These are phyloP conservation scores for Aurelia coerulea DNA, from an alignment of 30 jellyfish, hydroid and myxozoan species.

Conservation along the genomic window DNA sequence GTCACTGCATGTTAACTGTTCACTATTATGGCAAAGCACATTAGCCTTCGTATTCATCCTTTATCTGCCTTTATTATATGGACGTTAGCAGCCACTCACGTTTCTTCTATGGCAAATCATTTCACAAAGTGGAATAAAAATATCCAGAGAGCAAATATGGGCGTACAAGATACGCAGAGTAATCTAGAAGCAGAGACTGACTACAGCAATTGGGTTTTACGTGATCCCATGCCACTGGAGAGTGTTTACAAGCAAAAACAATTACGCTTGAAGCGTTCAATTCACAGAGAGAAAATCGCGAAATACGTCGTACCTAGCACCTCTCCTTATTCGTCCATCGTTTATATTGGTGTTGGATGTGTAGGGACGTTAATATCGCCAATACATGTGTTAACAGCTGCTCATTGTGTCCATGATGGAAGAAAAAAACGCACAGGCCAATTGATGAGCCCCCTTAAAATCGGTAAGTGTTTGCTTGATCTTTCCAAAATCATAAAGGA, in stretches of 20 bases:
- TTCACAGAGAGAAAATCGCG: constrained; percentile 60
- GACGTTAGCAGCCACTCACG: neutral
- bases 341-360: constrained; percentile 61
- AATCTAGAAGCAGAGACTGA: too few species aligned
- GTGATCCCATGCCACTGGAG: constrained; percentile 47
- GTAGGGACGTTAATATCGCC: constrained; percentile 70
- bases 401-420: constrained; percentile 81
- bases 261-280: constrained; percentile 45
- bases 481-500: neutral
- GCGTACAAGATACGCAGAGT: too few species aligned
- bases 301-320: constrained; percentile 5
- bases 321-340: constrained; percentile 69
- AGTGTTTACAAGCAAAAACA: constrained; percentile 5
- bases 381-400: constrained; percentile 70
- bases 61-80: neutral
- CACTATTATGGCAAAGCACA: constrained; percentile 5
- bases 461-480: constrained; percentile 39
- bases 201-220: constrained; percentile 19
- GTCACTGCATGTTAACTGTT: neutral
- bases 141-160: too few species aligned
- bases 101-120: neutral
- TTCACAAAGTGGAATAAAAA: too few species aligned
- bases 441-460: constrained; percentile 25
- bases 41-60: neutral
- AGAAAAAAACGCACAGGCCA: constrained; percentile 18